phyloP scores from a whole-genome alignment of 2,113 vertebrate species.

The Rattus rattus region DNA sequence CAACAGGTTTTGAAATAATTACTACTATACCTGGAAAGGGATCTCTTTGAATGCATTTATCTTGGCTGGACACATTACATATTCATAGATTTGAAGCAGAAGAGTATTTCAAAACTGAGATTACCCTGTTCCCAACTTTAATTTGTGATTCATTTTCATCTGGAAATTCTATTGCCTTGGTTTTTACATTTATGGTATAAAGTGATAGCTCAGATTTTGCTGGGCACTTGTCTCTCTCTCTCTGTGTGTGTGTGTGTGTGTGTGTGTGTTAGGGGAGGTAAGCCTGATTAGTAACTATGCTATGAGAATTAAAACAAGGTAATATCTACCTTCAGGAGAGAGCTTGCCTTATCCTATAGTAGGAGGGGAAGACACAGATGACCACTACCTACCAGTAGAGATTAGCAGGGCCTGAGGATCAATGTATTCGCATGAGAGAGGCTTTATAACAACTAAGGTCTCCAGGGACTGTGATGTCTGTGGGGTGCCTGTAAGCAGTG shows the following conservation, averaged over 20 bases:
- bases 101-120: background rate
- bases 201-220: background rate
- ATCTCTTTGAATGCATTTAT: background rate
- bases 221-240: background rate
- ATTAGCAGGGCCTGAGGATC: background rate
- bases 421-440: background rate
- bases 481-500: background rate
- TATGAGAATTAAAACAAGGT: background rate
- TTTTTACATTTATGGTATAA: background rate
- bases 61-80: constrained; percentile 1
- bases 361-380: background rate
- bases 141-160: background rate
- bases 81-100: background rate
- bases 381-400: background rate
- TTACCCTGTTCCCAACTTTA: background rate
- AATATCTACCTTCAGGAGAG: background rate
- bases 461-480: background rate
- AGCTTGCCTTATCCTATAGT: background rate
- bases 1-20: background rate
- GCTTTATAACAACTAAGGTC: background rate
- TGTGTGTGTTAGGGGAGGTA: too few relatives aligned
- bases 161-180: background rate
- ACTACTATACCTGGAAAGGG: background rate
- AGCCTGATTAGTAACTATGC: background rate
- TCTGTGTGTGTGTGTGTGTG: too few relatives aligned